Conservation (phyloP, 2,797 vertebrate genomes). For the Oreochromis mossambicus region DNA sequence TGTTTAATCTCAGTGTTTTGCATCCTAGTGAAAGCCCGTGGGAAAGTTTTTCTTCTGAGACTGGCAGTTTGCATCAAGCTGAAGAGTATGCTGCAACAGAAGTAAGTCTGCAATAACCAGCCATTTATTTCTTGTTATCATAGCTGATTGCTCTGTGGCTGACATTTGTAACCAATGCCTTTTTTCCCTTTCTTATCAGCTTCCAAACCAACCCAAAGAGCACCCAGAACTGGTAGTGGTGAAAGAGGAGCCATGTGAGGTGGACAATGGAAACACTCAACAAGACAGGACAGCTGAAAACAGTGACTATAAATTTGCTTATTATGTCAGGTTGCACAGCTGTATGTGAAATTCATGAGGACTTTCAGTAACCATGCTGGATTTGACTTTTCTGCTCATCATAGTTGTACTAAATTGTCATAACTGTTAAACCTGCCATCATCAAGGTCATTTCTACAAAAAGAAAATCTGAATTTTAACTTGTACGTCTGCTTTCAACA, state of each 20-base stretch:
- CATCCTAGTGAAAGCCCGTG: constrained; percentile 50
- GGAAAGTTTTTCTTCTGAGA: constrained; percentile 47
- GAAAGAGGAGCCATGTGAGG: constrained; percentile 67
- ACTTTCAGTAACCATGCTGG: background rate
- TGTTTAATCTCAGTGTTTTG: constrained; percentile 1
- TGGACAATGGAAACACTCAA: constrained; percentile 28
- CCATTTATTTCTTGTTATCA: background rate
- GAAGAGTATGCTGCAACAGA: constrained; percentile 18
- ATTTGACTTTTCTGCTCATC: background rate
- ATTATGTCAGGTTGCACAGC: background rate
- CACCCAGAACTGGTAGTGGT: constrained; percentile 52
- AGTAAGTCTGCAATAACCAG: constrained; percentile 21
- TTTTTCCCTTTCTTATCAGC: background rate
- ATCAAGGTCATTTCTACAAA: background rate
- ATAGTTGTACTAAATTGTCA: background rate
- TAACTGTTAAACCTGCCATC: background rate
- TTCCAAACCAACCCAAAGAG: constrained; percentile 24
- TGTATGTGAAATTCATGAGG: background rate
- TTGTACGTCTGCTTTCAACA: constrained; percentile 26
- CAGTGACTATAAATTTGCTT: constrained; percentile 43
- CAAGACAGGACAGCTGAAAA: constrained; percentile 18
- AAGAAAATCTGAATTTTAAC: background rate
- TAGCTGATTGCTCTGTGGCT: background rate
- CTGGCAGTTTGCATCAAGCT: constrained; percentile 3
- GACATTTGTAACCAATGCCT: background rate